Base-by-base conservation (phyloP, 1,140 invertebrate species). In the Panulirus ornatus region DNA sequence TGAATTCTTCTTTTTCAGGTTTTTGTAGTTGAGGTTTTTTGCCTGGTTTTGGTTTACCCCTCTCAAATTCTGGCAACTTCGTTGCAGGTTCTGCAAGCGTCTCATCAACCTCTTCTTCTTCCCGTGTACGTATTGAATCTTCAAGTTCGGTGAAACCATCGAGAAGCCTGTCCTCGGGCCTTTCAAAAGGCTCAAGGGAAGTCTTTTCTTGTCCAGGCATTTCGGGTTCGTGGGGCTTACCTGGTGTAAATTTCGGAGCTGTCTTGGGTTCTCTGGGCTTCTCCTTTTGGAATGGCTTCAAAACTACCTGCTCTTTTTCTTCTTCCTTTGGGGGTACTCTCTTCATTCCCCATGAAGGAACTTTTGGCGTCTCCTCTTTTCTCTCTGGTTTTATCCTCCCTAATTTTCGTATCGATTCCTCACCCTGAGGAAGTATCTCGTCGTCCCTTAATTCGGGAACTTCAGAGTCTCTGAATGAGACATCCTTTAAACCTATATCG, bases 221-320 rank as follows among this genome's bases (percentile, higher is more conserved):
- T 63, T 86, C 11, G 9, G 70, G 44, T 76, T 75, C 73, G 34
- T 86, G n/a, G 8, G 71, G 36, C 95, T 6, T 93, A 93, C 91
- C 93, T 92, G 6, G 95, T 93, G 91, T 94, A 93, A 92, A 94
- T 93, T 58, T 94, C 88, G 22, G 90, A 92, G 92, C 94, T 93
- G 40, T 70, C 75, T 92, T 93, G 91, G 22, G 91, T 83, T n/a
- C 91, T 58, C 90, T 91, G 73, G 9, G 81, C 92, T 81, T 1
- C 92, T 94, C 93, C 88, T 94, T 93, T 16, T 93, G 93, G 1
- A 91, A 70, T 27, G 82, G 63, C 27, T 84, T 84, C 30, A 71
- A 44, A 38, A 70, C 63, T 1, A 71, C 63, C 22, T 27, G 34
- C 44, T 66, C 85, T 34, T 36, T 75, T 44, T 58, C 47, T 9